A percentile compares a stretch with the other conserved stretches of the same genome.
phyloP scores from a whole-genome alignment of 2,888 invertebrate genomes.

The Furcula furcula region DNA sequence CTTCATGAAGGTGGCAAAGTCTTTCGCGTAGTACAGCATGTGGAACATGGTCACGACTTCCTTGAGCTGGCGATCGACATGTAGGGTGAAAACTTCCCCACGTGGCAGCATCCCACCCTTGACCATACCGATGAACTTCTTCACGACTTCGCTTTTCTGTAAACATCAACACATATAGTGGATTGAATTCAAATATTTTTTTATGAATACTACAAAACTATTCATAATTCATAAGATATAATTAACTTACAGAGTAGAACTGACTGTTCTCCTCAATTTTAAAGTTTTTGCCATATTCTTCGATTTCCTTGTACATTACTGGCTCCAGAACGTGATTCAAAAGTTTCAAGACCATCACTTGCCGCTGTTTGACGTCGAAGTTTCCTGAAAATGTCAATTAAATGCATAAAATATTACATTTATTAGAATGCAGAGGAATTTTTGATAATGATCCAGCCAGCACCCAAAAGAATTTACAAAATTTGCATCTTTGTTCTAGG shows the following conservation, averaged over 20 bases:
- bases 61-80: slow-evolving; percentile 71
- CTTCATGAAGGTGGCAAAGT: slow-evolving; percentile 73
- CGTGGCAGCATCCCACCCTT: slow-evolving; percentile 81
- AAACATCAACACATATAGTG: slow-evolving; percentile 19
- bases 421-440: no score
- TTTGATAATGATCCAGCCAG: no score
- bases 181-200: slow-evolving; percentile 1
- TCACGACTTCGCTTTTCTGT: slow-evolving; percentile 81
- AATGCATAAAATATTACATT: no score
- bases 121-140: slow-evolving; percentile 77
- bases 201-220: no score
- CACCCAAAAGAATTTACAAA: no score
- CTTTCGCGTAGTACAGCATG: slow-evolving; percentile 76
- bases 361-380: slow-evolving; percentile 63
- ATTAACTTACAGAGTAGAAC: slow-evolving; percentile 52
- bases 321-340: slow-evolving; percentile 76
- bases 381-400: slow-evolving; percentile 50
- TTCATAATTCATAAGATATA: no score
- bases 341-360: slow-evolving; percentile 73
- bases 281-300: slow-evolving; percentile 61
- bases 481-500: no score
- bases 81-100: slow-evolving; percentile 75
- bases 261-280: slow-evolving; percentile 66
- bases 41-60: slow-evolving; percentile 79
- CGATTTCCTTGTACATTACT: slow-evolving; percentile 69